These are phyloP conservation scores for Tapirus terrestris DNA, from an alignment of 2,113 vertebrate species.

Conservation along the genomic window DNA sequence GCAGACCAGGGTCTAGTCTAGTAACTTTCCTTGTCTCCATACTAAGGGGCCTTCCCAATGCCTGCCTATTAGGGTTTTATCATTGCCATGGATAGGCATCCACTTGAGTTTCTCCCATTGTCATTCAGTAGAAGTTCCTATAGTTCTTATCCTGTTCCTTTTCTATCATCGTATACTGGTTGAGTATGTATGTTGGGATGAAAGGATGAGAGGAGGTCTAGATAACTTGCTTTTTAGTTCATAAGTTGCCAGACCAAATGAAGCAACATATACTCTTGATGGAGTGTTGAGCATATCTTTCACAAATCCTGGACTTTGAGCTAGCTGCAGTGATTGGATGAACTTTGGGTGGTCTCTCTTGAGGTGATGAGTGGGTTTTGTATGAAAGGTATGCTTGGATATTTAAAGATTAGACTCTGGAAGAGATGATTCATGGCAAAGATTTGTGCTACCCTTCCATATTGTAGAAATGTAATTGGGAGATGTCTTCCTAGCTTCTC, in stretches of 20 bases:
- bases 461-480: background rate
- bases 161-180: background rate
- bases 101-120: background rate
- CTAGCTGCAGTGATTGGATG: background rate
- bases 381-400: background rate
- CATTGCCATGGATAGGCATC: background rate
- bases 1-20: background rate
- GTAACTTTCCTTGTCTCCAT: background rate
- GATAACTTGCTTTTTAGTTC: background rate
- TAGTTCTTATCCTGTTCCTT: background rate
- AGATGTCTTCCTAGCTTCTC: background rate
- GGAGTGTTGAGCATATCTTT: background rate
- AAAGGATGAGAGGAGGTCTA: background rate
- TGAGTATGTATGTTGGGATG: background rate
- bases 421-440: background rate
- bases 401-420: background rate
- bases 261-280: background rate
- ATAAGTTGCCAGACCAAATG: background rate
- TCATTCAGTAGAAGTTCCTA: background rate
- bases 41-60: background rate
- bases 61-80: background rate
- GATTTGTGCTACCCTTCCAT: background rate
- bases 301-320: background rate
- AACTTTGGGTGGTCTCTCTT: background rate
- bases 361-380: background rate